Percentiles rank a stretch among this genome's conserved stretches.
These are phyloP conservation scores for Hypomecis atomaria DNA, from an alignment of 2,888 invertebrate genomes.

Conservation along the genomic window DNA sequence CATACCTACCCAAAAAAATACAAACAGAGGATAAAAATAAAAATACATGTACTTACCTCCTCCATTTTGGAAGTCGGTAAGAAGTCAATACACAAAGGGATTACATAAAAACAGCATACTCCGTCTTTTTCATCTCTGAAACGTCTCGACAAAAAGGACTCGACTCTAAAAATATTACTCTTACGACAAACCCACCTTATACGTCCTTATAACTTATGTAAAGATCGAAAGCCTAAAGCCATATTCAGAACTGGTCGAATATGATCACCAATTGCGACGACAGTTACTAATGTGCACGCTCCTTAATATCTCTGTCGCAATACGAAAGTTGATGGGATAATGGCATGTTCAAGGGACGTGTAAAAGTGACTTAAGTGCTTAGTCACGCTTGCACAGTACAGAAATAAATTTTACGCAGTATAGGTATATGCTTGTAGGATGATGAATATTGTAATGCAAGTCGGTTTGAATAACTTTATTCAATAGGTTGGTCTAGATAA, in stretches of 20 bases:
- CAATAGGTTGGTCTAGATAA: too few relatives aligned
- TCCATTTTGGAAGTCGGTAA: too few relatives aligned
- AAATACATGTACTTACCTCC: too few relatives aligned
- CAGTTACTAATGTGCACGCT: slow-evolving; percentile 40
- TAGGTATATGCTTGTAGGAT: too few relatives aligned
- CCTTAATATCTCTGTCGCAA: slow-evolving; percentile 34
- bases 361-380: slow-evolving; percentile 18
- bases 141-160: slow-evolving; percentile 6
- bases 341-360: slow-evolving; percentile 17
- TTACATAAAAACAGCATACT: too few relatives aligned
- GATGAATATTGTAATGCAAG: too few relatives aligned
- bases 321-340: slow-evolving; percentile 29
- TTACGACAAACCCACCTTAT: slow-evolving; percentile 29
- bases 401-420: too few relatives aligned
- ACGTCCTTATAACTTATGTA: slow-evolving; percentile 38
- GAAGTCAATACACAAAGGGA: not conserved
- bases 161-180: not conserved
- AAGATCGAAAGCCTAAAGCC: slow-evolving; percentile 34
- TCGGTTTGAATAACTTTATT: too few relatives aligned
- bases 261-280: slow-evolving; percentile 43
- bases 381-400: slow-evolving; percentile 14
- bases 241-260: slow-evolving; percentile 37
- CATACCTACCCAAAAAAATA: too few relatives aligned
- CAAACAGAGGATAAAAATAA: too few relatives aligned
- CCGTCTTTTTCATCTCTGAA: not conserved